Evolutionary conservation across 1,140 invertebrate genomes (phyloP), one percentile per base, ranked within the genome.

Genomic region (Druon quercuslanigerum): DNA sequence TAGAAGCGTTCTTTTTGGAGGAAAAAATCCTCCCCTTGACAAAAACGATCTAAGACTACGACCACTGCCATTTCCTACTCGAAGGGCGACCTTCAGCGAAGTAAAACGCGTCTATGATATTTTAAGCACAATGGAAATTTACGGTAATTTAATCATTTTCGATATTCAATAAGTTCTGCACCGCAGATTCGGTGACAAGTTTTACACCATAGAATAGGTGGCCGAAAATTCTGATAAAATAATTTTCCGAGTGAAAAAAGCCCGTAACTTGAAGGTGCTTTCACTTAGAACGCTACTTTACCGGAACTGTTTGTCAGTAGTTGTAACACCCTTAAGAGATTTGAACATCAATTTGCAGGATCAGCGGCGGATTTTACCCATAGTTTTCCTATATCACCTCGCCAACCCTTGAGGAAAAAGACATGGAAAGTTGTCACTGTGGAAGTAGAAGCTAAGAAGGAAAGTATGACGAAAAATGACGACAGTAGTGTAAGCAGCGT

Each of bases 31-130:
- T 3, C 89, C 93, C 2, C 87, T 97, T 13, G 92, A 94, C 79
- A 94, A 94, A 87, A 92, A 90, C 57, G 96, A 97, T 86, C 56
- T 84, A 9, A 90, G 95, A 75, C 88, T 98, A 13, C 90, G 96
- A 85, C 93, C 92, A 52, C 93, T 98, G 80, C 97, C 97, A 8
- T 97, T 98, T 89, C 94, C 95, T 2, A 97, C 97, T 0, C 92
- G 94, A 81, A 92, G 96, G 83, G 95, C 97, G 5, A 97, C 96
- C 2, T 96, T 95, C 82, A 95, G 93, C 73, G 97, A 98, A 92
- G 94, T 97, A 0, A 93, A 95, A 87, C 92, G 96, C 75, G 95
- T 97, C 2, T 94, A 96, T 85, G 92, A 94, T 52, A 91, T 95
- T 73, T 87, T 98, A 6, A 92, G 94, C n/a, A 94, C 93, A 66